Conservation (phyloP, 2,888 invertebrate species). For the Eurois occulta region DNA sequence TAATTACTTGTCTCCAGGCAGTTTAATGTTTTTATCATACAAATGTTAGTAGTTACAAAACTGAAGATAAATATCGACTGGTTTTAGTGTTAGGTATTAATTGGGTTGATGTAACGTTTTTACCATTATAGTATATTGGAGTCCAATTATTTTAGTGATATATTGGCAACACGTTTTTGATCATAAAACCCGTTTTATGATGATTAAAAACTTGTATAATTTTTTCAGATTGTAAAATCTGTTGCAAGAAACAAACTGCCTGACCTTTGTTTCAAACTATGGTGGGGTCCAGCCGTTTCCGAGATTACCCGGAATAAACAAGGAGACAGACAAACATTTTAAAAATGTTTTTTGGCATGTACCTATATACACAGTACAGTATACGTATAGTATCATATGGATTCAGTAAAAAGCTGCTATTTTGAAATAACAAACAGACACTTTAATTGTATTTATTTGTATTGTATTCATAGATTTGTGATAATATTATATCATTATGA, state of each 20-base stretch:
- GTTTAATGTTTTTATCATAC: constrained; percentile 15
- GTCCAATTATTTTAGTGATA: constrained; percentile 48
- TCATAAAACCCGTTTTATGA: constrained; percentile 27
- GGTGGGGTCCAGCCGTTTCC: neutral
- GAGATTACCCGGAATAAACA: too few relatives aligned
- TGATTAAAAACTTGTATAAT: constrained; percentile 27
- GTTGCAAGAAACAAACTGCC: neutral
- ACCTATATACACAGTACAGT: too few relatives aligned
- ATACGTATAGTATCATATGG: too few relatives aligned
- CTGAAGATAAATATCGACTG: constrained; percentile 36
- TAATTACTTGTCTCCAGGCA: constrained; percentile 12
- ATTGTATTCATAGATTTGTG: neutral
- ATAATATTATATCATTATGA: too few relatives aligned
- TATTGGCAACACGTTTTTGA: constrained; percentile 30
- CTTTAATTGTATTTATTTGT: too few relatives aligned
- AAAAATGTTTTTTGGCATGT: too few relatives aligned
- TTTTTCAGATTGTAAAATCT: neutral
- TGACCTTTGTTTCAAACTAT: neutral
- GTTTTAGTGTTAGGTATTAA: constrained; percentile 37
- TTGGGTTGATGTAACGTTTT: constrained; percentile 46
- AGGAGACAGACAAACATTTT: too few relatives aligned
- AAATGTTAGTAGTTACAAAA: constrained; percentile 40
- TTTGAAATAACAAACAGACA: too few relatives aligned
- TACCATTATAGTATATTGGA: constrained; percentile 4
- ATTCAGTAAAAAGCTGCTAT: too few relatives aligned